Evolutionary conservation across 2,113 vertebrate genomes (phyloP), one percentile per base, ranked within the genome.

Genomic region (Dasyprocta punctata): DNA sequence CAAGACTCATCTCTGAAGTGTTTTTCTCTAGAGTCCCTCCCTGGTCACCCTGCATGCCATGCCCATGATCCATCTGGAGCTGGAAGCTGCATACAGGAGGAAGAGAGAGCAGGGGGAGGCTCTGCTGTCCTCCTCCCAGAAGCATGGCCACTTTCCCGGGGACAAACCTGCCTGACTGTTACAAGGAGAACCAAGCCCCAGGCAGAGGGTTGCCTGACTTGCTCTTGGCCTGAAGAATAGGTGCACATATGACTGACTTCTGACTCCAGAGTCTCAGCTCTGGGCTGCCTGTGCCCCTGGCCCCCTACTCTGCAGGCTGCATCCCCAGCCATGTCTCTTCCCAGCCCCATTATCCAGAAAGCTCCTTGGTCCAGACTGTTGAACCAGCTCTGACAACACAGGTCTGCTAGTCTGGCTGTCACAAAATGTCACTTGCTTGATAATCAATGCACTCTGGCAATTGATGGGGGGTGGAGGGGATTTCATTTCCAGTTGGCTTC

Each of bases 401-500:
- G 19, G 0, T 22, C 52, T 30, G 4, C 54, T 4, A 12, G 33
- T n/a, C 5, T 58, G 36, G 58, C 77, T 63, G 56, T 38, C 84
- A 8, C 0, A 16, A 7, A 22, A 13, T 47, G 4, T 20, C 8
- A 30, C 44, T 47, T 67, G 73, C 67, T 44, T 8, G 1, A 61
- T 58, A 56, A 67, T 87, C 47, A 8, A 36, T 44, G 56, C 19
- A 0, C 41, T 44, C 75, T 41, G 52, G 91, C 75, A 69, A 75
- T 13, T 6, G 1, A 56, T 14, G 33, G 92, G 75, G 81, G 44
- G 56, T 5, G 75, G 73, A 54, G 44, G 61, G 2, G 61, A 49
- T 71, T 67, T 28, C 36, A 8, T 90, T 83, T 94, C 95, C 65
- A 26, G 71, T 67, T 33, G 24, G 86, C 86, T 91, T 89, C 94